A percentile compares a stretch with the other conserved stretches of the same genome.
These are phyloP conservation scores for Mythimna loreyi DNA, from an alignment of 2,888 invertebrate genomes.

Conservation along the genomic window DNA sequence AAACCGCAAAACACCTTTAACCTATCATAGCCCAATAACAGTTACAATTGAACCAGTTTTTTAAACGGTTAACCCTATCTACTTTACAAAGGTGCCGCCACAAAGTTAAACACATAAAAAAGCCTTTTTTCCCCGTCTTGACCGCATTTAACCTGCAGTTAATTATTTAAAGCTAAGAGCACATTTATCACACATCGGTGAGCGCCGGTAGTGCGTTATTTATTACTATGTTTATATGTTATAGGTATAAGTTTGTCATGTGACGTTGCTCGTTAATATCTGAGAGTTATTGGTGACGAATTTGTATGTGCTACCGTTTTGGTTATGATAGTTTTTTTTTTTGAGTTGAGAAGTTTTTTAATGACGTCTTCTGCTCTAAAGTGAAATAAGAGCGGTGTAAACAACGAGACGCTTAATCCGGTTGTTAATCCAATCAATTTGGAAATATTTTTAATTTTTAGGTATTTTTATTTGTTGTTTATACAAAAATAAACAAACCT, in stretches of 20 bases:
- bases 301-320: conserved; percentile 43
- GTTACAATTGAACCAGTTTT: conserved; percentile 38
- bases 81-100: conserved; percentile 46
- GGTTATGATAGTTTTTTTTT: neutral
- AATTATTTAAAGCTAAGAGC: conserved; percentile 63
- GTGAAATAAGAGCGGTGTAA: too few species aligned
- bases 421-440: too few species aligned
- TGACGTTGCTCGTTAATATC: conserved; percentile 51
- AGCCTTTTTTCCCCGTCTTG: conserved; percentile 48
- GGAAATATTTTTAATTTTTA: too few species aligned
- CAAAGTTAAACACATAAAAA: conserved; percentile 44
- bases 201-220: conserved; percentile 49
- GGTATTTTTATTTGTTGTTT: too few species aligned
- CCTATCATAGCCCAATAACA: conserved; percentile 28
- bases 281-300: conserved; percentile 58
- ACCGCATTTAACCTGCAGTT: conserved; percentile 65
- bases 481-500: too few species aligned
- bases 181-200: conserved; percentile 52
- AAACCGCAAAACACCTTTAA: conserved; percentile 8
- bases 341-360: too few species aligned
- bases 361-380: too few species aligned
- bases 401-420: too few species aligned
- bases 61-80: conserved; percentile 49
- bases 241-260: conserved; percentile 16
- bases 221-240: conserved; percentile 36